A percentile compares a stretch with the other conserved stretches of the same genome.
phyloP scores from a whole-genome alignment of 2,888 invertebrate species.

The Mylabris sibirica region DNA sequence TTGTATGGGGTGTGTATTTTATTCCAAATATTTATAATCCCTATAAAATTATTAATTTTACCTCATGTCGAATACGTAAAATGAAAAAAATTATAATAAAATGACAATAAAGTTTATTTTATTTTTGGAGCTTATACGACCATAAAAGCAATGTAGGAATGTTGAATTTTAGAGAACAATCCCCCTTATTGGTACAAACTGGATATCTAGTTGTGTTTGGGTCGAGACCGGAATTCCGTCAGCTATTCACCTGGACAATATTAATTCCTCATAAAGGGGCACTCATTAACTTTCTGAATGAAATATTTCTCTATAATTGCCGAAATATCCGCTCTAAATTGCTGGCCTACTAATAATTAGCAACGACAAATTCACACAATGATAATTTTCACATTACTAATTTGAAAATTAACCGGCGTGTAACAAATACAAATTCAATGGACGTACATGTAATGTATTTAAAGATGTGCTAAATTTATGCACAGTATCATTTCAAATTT shows the following conservation, averaged over 20 bases:
- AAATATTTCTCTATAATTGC: constrained; percentile 38
- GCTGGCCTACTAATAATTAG: constrained; percentile 4
- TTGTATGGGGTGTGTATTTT: not conserved
- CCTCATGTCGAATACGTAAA: not conserved
- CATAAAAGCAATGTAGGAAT: constrained; percentile 25
- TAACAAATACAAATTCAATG: too few relatives aligned
- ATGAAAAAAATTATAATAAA: not conserved
- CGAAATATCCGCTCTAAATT: constrained; percentile 28
- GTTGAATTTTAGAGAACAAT: constrained; percentile 27
- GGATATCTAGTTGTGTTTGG: constrained; percentile 34
- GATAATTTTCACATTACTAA: not conserved
- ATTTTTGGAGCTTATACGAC: constrained; percentile 32
- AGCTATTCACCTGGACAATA: constrained; percentile 39
- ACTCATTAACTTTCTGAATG: constrained; percentile 37
- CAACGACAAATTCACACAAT: not conserved
- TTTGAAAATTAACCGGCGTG: not conserved
- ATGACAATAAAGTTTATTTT: constrained; percentile 31
- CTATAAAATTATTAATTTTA: not conserved
- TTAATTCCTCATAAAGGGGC: constrained; percentile 39
- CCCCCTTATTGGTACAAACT: constrained; percentile 26
- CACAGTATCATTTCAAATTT: too few relatives aligned
- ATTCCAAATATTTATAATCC: not conserved
- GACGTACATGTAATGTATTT: too few relatives aligned
- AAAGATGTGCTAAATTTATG: too few relatives aligned
- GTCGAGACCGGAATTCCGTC: constrained; percentile 40